These are phyloP conservation scores for Agapostemon virescens DNA, from an alignment of 2,888 invertebrate species.

Conservation along the genomic window DNA sequence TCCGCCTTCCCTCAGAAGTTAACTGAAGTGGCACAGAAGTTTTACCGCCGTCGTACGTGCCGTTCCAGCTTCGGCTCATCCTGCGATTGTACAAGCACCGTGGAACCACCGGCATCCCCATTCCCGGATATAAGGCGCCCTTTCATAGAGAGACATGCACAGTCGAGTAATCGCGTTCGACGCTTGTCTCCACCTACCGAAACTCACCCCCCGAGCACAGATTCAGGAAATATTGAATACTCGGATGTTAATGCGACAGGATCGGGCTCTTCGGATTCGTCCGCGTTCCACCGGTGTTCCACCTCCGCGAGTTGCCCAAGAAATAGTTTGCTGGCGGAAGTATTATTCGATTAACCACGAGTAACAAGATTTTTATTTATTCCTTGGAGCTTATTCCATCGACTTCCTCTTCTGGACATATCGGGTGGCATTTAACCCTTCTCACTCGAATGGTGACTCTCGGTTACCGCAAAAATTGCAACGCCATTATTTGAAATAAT, in stretches of 20 bases:
- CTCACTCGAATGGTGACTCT: too few relatives aligned
- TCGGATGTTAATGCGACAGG: background rate
- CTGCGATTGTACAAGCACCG: conserved; percentile 42
- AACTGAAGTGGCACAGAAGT: conserved; percentile 61
- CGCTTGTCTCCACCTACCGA: conserved; percentile 4
- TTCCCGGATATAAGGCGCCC: conserved; percentile 17
- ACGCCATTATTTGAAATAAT: too few relatives aligned
- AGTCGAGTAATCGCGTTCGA: conserved; percentile 25
- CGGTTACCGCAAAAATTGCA: too few relatives aligned
- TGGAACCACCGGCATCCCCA: conserved; percentile 19
- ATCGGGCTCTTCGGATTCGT: background rate
- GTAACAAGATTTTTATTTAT: too few relatives aligned
- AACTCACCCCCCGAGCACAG: conserved; percentile 1
- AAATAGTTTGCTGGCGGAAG: too few relatives aligned
- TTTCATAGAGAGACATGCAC: conserved; percentile 40
- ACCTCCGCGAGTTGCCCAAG: too few relatives aligned
- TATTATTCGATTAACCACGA: too few relatives aligned
- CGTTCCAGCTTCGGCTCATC: conserved; percentile 57
- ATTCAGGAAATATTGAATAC: conserved; percentile 1
- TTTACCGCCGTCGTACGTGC: conserved; percentile 60
- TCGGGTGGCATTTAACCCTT: too few relatives aligned
- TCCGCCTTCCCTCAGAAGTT: conserved; percentile 61
- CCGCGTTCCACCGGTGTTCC: background rate
- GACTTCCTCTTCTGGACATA: too few relatives aligned
- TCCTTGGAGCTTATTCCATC: too few relatives aligned